Base-by-base conservation (phyloP, 2,113 vertebrate genomes). In the Podarcis cretensis region DNA sequence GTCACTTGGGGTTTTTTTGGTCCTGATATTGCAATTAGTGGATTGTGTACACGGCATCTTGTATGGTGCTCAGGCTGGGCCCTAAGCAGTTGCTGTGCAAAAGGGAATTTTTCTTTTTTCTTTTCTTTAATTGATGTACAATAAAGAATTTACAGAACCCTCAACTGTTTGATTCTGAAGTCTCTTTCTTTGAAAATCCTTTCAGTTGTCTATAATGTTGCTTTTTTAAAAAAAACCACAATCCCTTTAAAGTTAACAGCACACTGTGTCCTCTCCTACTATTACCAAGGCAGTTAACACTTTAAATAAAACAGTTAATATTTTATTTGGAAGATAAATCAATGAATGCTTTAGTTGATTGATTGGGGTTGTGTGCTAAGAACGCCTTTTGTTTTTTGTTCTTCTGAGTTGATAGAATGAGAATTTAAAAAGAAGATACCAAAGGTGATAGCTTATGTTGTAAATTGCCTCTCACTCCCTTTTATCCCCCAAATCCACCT, bases 71-170 rank as follows among this genome's bases (percentile, higher is more conserved):
- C 54, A 88, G 78, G 59, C 80, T 2, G 73, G 84, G 84, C 84
- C 88, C 91, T 83, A 20, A 91, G n/a, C 32, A 90, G 73, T 0
- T 88, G 63, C 75, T 92, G 78, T 57, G 90, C 87, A 91, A 92
- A 94, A 93, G 91, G 89, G 87, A 92, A 95, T 84, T 54, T 54
- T 54, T 54, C 48, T 48, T 48, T 48, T 48, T 10, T 48, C 2
- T 54, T 88, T 90, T 90, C 57, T 93, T 91, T 94, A 93, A 94
- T 93, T 59, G 89, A 82, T 59, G n/a, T 82, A 40, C 85, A 96
- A 95, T 96, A 96, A 96, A 96, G 82, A 84, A 90, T 95, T 95
- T 93, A 57, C 91, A 93, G 84, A 93, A 93, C 84, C 48, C 0
- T 1, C 2, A 2, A 25, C 18, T 83, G 59, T 85, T 73, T 68